Evolutionary conservation across 2,888 invertebrate genomes (phyloP).

Genomic region (Mystacides longicornis): DNA sequence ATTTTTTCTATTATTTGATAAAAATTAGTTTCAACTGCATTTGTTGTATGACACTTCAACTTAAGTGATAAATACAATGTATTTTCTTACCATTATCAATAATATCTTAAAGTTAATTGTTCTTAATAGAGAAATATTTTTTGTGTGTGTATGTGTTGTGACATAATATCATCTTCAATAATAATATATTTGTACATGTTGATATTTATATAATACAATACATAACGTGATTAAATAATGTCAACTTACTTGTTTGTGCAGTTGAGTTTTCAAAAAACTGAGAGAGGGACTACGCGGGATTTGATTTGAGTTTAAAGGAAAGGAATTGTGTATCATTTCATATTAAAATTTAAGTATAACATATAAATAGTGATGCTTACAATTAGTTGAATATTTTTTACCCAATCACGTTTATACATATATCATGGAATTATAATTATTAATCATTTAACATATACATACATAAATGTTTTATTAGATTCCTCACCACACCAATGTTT

Average conservation of each 20-base stretch:
- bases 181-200: neutral
- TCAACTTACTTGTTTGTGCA: constrained; percentile 15
- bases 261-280: constrained; percentile 9
- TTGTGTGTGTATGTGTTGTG: neutral
- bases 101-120: neutral
- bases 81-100: too few relatives aligned
- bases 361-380: neutral
- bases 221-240: constrained; percentile 11
- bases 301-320: constrained; percentile 11
- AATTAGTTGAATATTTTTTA: neutral
- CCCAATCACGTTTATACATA: constrained; percentile 2
- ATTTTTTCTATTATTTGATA: too few relatives aligned
- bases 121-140: neutral
- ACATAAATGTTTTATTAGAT: neutral
- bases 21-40: too few relatives aligned
- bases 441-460: too few relatives aligned
- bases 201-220: constrained; percentile 6
- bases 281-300: constrained; percentile 6
- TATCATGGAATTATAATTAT: neutral
- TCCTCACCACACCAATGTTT: constrained; percentile 1
- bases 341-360: constrained; percentile 12
- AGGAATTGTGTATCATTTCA: constrained; percentile 13
- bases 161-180: neutral
- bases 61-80: too few relatives aligned
- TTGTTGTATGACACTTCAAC: too few relatives aligned